Conservation (phyloP, 2,888 invertebrate genomes). For the Xylocampa areola region DNA sequence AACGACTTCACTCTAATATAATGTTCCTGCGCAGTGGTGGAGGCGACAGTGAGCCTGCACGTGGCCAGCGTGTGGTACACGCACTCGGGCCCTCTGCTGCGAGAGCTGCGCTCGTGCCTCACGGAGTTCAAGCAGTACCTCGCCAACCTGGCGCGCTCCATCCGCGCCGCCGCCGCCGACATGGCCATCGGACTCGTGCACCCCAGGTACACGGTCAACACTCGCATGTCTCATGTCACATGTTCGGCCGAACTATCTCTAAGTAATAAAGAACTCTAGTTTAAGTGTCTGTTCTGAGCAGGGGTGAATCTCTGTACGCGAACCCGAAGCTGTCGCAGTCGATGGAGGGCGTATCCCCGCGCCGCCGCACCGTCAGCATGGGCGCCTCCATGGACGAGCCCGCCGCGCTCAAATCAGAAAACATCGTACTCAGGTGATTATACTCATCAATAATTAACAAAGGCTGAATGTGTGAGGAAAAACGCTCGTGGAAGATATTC, state of each 20-base stretch:
- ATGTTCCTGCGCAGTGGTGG: slow-evolving; percentile 66
- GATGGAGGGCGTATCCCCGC: slow-evolving; percentile 81
- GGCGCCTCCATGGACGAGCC: slow-evolving; percentile 85
- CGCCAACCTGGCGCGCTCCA: slow-evolving; percentile 95
- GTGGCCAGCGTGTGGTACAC: slow-evolving; percentile 98
- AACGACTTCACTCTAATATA: neutral
- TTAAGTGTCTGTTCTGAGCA: slow-evolving; percentile 51
- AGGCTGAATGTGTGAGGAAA: too few species aligned
- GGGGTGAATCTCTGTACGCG: slow-evolving; percentile 89
- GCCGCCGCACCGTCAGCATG: slow-evolving; percentile 79
- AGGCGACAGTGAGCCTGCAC: slow-evolving; percentile 81
- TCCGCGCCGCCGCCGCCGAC: slow-evolving; percentile 97
- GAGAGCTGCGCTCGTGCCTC: slow-evolving; percentile 96
- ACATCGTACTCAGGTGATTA: slow-evolving; percentile 77
- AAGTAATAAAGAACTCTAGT: neutral
- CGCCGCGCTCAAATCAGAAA: slow-evolving; percentile 74
- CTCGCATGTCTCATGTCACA: neutral
- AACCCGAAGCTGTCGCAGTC: slow-evolving; percentile 88
- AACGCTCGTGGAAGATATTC: too few species aligned
- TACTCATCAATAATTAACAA: neutral
- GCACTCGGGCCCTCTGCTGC: slow-evolving; percentile 96
- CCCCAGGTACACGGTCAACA: slow-evolving; percentile 82
- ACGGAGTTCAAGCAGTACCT: slow-evolving; percentile 97
- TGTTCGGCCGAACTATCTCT: too few species aligned
- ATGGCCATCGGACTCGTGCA: slow-evolving; percentile 97